These are phyloP conservation scores for Buphagus erythrorhynchus DNA, from an alignment of 2,797 vertebrate species.

Conservation along the genomic window DNA sequence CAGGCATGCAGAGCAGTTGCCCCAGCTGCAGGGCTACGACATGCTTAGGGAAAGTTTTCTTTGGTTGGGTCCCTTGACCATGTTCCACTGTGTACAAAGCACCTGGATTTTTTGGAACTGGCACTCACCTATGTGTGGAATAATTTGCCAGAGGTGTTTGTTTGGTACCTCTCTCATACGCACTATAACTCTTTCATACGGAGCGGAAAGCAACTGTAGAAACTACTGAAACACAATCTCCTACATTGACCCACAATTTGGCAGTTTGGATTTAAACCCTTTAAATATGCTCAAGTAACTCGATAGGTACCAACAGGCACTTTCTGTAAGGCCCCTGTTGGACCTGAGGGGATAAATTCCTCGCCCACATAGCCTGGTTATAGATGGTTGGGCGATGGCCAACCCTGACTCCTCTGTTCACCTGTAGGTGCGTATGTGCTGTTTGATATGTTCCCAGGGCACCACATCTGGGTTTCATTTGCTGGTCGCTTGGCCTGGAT, in stretches of 20 bases:
- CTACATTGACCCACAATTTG: not conserved
- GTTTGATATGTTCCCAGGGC: not conserved
- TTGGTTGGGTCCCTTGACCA: not conserved
- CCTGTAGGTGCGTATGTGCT: not conserved
- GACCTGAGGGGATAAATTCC: not conserved
- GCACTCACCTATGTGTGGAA: not conserved
- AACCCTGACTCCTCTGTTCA: not conserved
- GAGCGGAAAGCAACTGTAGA: not conserved
- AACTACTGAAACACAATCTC: not conserved
- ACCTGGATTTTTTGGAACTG: not conserved
- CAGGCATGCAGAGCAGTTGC: not conserved
- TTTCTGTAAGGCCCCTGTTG: not conserved
- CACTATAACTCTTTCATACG: not conserved
- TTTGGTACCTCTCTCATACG: not conserved
- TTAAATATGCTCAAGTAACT: not conserved
- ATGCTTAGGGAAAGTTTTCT: not conserved
- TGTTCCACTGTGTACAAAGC: not conserved
- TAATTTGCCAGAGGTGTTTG: not conserved
- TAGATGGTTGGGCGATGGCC: not conserved
- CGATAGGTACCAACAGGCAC: fast-evolving
- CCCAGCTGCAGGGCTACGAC: not conserved
- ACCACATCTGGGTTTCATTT: not conserved
- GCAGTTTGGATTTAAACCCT: not conserved
- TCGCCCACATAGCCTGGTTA: not conserved
- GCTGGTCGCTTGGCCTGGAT: not conserved